Percentiles rank a stretch among this genome's conserved stretches.
These are phyloP conservation scores for Platorchestia sp. DNA, from an alignment of 1,140 invertebrate species.

Conservation along the genomic window DNA sequence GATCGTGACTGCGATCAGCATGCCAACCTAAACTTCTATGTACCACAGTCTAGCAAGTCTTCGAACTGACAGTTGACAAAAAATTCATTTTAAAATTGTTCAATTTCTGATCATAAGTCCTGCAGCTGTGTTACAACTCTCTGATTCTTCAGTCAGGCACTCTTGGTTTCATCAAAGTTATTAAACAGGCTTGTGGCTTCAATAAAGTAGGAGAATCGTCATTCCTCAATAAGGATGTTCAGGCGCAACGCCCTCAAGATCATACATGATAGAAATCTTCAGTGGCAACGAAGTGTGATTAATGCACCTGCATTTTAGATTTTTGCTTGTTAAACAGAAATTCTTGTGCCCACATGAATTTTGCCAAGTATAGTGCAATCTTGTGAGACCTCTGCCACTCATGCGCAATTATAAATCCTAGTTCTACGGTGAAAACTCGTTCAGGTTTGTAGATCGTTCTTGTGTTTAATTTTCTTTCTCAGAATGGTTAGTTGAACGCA, in stretches of 20 bases:
- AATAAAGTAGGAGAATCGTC: background rate
- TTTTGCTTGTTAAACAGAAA: background rate
- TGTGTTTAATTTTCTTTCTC: background rate
- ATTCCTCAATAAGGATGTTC: background rate
- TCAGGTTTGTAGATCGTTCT: background rate
- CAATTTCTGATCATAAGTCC: no score
- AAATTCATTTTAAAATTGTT: background rate
- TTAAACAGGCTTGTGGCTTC: background rate
- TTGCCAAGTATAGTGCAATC: no score
- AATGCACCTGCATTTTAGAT: background rate
- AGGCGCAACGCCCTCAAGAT: background rate
- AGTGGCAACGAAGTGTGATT: background rate
- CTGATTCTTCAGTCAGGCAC: no score
- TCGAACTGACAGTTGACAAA: background rate
- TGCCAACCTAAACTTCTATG: background rate
- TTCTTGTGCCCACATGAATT: background rate
- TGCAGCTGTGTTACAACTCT: no score
- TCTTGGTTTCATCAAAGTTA: background rate
- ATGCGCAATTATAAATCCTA: background rate
- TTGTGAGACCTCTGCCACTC: background rate
- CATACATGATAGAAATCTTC: background rate
- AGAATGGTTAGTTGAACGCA: background rate
- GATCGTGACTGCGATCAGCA: background rate
- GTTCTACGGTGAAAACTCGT: background rate
- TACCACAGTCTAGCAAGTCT: background rate